These are phyloP conservation scores for Aradophagus sp. DNA, from an alignment of 1,140 invertebrate genomes.

Conservation along the genomic window DNA sequence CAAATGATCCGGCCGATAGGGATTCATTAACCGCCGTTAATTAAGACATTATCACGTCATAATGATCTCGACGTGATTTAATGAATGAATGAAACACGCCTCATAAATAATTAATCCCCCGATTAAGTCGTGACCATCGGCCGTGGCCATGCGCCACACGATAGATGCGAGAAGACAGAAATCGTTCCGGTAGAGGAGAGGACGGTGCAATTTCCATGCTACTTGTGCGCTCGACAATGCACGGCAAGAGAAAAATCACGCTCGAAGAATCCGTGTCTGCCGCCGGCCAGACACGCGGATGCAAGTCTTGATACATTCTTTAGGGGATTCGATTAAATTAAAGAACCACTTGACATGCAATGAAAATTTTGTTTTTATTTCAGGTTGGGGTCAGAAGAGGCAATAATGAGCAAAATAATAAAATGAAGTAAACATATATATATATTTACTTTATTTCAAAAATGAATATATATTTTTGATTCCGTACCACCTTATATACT, in stretches of 20 bases:
- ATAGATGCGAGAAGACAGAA: constrained; percentile 46
- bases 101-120: constrained; percentile 75
- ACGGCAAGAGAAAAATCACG: constrained; percentile 9
- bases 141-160: constrained; percentile 60
- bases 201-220: constrained; percentile 58
- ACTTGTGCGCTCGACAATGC: constrained; percentile 21
- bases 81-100: constrained; percentile 76
- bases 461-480: too few species aligned
- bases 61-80: constrained; percentile 73
- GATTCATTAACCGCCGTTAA: constrained; percentile 75
- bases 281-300: constrained; percentile 7
- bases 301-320: constrained; percentile 4
- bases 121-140: constrained; percentile 72
- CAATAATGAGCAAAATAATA: too few species aligned
- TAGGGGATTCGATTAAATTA: too few species aligned
- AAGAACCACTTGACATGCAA: too few species aligned
- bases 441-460: too few species aligned
- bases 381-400: too few species aligned
- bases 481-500: too few species aligned
- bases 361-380: too few species aligned
- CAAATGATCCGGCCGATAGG: constrained; percentile 69
- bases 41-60: constrained; percentile 76
- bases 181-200: constrained; percentile 35
- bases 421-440: too few species aligned
- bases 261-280: not conserved